These are phyloP conservation scores for Frankliniella intonsa DNA, from an alignment of 2,888 invertebrate species.

Conservation along the genomic window DNA sequence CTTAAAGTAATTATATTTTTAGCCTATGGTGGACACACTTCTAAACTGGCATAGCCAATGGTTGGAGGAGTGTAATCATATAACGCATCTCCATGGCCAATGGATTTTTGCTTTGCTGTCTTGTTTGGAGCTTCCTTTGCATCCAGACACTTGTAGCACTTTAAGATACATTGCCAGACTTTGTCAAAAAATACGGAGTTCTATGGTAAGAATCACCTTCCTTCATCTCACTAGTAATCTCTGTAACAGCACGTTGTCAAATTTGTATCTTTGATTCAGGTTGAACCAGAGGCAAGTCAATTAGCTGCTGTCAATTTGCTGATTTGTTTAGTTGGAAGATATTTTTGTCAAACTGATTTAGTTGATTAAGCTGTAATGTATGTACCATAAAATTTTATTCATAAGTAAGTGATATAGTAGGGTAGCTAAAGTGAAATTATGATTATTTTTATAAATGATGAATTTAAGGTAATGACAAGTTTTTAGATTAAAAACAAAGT, in stretches of 20 bases:
- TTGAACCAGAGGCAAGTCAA: slow-evolving; percentile 39
- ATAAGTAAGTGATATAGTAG: neutral
- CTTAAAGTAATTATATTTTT: neutral
- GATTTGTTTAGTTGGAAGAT: slow-evolving; percentile 68
- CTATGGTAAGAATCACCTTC: slow-evolving; percentile 41
- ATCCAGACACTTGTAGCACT: slow-evolving; percentile 61
- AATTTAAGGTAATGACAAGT: neutral
- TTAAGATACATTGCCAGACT: slow-evolving; percentile 60
- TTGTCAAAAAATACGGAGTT: slow-evolving; percentile 54
- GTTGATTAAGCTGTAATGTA: slow-evolving; percentile 50
- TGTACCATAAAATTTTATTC: neutral
- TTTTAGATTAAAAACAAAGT: neutral
- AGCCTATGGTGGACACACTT: slow-evolving; percentile 4
- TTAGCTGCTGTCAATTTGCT: slow-evolving; percentile 62
- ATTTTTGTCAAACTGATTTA: slow-evolving; percentile 71
- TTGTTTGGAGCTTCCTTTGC: slow-evolving; percentile 60
- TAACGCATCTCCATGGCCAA: slow-evolving; percentile 43
- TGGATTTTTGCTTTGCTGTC: slow-evolving; percentile 69
- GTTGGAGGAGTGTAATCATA: neutral
- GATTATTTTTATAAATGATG: neutral
- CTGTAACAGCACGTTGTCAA: slow-evolving; percentile 29
- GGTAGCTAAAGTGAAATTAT: too few relatives aligned
- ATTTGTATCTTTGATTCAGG: slow-evolving; percentile 37
- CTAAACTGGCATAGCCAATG: slow-evolving; percentile 6
- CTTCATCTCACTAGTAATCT: slow-evolving; percentile 10